phyloP scores from a whole-genome alignment of 2,113 vertebrate species.

The Cinclus mexicanus region DNA sequence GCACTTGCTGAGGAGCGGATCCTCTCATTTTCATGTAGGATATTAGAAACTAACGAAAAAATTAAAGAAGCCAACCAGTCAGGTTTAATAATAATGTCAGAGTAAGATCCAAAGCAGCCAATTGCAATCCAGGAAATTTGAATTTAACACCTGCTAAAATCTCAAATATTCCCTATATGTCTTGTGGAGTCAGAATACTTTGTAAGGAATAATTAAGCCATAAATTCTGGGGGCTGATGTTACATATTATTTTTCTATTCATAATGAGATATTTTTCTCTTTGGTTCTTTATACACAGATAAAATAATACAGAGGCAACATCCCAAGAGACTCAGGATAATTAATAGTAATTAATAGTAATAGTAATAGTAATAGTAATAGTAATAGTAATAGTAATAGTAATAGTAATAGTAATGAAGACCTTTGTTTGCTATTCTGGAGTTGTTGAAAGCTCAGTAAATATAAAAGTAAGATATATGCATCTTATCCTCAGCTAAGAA shows the following conservation, averaged over 20 bases:
- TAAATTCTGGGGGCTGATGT: background rate
- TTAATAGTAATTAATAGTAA: background rate
- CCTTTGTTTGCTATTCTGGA: slow-evolving; percentile 12
- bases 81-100: background rate
- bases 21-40: background rate
- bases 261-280: background rate
- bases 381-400: background rate
- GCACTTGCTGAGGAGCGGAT: background rate
- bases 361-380: background rate
- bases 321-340: background rate
- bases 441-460: slow-evolving; percentile 46
- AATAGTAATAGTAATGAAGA: background rate
- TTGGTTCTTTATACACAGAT: background rate
- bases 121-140: background rate
- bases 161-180: background rate
- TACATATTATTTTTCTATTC: background rate
- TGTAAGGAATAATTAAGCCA: background rate
- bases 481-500: slow-evolving; percentile 34
- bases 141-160: background rate
- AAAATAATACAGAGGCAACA: background rate
- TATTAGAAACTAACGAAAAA: background rate
- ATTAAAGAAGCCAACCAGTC: background rate
- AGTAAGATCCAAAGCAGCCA: background rate
- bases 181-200: background rate
- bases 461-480: slow-evolving; percentile 40